These are phyloP conservation scores for Drosophila aldrichi DNA, from an alignment of 2,888 invertebrate species.

Conservation along the genomic window DNA sequence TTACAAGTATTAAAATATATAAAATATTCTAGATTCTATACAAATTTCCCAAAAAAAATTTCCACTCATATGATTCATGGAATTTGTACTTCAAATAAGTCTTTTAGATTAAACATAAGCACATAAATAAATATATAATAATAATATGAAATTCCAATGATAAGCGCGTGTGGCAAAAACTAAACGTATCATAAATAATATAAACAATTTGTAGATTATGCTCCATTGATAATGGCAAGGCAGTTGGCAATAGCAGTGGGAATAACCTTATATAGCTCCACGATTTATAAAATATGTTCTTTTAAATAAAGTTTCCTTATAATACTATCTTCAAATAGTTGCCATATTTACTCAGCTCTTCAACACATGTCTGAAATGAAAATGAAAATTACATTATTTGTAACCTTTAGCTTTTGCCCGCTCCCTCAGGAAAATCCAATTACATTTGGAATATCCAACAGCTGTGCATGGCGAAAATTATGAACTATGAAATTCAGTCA, in stretches of 20 bases:
- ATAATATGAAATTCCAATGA: slow-evolving; percentile 19
- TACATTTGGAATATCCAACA: slow-evolving; percentile 28
- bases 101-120: slow-evolving; percentile 33
- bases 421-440: slow-evolving; percentile 24
- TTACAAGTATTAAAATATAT: not conserved
- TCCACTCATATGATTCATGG: slow-evolving; percentile 11
- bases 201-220: slow-evolving; percentile 25
- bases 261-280: not conserved
- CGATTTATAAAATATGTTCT: not conserved
- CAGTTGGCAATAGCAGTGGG: not conserved
- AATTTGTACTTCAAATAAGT: slow-evolving; percentile 12
- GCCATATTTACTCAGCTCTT: slow-evolving; percentile 38
- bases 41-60: slow-evolving; percentile 1
- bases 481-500: slow-evolving; percentile 24
- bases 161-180: slow-evolving; percentile 30
- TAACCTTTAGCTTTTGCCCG: slow-evolving; percentile 2
- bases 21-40: too few species aligned
- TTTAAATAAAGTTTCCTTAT: too few species aligned
- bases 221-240: not conserved
- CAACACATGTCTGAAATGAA: slow-evolving; percentile 27
- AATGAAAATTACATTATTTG: not conserved
- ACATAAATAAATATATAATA: slow-evolving; percentile 27
- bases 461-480: slow-evolving; percentile 28
- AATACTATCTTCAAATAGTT: slow-evolving; percentile 5
- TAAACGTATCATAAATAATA: slow-evolving; percentile 33